Conservation (phyloP, 2,797 vertebrate species). For the Artibeus jamaicensis region DNA sequence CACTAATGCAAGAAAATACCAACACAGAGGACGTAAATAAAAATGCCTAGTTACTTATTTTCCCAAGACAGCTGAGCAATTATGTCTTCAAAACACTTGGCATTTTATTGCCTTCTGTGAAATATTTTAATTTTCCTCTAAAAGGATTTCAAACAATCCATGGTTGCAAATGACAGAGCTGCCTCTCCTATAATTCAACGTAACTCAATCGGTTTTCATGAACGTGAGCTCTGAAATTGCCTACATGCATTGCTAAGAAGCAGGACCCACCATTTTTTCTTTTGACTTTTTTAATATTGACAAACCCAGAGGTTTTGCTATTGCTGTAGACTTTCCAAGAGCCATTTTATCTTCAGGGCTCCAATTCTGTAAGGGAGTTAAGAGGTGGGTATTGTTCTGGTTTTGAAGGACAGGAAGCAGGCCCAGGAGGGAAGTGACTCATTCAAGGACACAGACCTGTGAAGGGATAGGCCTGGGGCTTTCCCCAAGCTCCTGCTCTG, state of each 20-base stretch:
- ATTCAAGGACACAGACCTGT: not conserved
- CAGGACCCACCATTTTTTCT: not conserved
- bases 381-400: not conserved
- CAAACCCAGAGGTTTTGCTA: conserved; percentile 9
- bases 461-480: not conserved
- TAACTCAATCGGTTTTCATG: conserved; percentile 64
- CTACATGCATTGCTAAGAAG: conserved; percentile 26
- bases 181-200: conserved; percentile 53
- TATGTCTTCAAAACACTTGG: conserved; percentile 33
- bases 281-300: conserved; percentile 14
- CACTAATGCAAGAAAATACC: conserved; percentile 54
- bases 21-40: conserved; percentile 50
- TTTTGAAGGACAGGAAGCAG: not conserved
- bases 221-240: conserved; percentile 55
- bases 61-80: conserved; percentile 24
- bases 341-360: not conserved
- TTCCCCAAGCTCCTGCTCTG: not conserved
- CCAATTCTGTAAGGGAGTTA: not conserved
- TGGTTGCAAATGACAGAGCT: conserved; percentile 57
- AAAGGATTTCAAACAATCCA: conserved; percentile 58
- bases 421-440: not conserved
- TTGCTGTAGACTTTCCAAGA: not conserved
- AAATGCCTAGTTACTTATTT: conserved; percentile 62
- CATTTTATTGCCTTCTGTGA: conserved; percentile 58
- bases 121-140: conserved; percentile 70